These are phyloP conservation scores for Cenopis cana DNA, from an alignment of 2,888 invertebrate genomes.

Conservation along the genomic window DNA sequence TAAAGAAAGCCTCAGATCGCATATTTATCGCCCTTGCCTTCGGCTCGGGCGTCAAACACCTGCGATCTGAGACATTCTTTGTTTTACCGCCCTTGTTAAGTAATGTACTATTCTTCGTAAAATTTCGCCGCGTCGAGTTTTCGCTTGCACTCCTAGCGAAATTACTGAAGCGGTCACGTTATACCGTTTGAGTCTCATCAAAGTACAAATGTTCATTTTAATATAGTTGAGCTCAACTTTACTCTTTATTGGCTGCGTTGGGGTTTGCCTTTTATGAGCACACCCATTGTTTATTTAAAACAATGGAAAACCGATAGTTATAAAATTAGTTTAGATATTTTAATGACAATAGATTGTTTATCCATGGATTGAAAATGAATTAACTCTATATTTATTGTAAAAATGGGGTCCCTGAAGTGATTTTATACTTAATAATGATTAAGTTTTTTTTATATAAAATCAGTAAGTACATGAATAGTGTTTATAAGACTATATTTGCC, in stretches of 20 bases:
- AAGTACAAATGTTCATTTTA: constrained; percentile 64
- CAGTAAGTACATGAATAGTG: background rate
- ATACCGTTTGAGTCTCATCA: constrained; percentile 55
- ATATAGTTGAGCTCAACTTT: constrained; percentile 59
- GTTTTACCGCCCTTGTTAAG: too few species aligned
- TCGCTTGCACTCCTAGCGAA: constrained; percentile 14
- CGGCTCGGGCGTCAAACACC: too few species aligned
- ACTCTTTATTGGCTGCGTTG: constrained; percentile 50
- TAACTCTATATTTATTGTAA: constrained; percentile 2
- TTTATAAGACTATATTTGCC: background rate
- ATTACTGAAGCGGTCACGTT: constrained; percentile 46
- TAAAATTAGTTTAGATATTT: constrained; percentile 20
- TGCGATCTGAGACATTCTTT: too few species aligned
- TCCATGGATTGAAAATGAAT: background rate
- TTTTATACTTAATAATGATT: too few species aligned
- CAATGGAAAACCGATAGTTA: constrained; percentile 38
- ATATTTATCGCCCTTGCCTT: too few species aligned
- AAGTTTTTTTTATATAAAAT: background rate
- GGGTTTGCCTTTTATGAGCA: constrained; percentile 48
- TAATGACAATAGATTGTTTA: constrained; percentile 3
- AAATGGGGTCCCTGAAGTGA: background rate
- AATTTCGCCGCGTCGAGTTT: background rate
- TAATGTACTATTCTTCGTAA: too few species aligned
- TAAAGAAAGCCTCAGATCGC: too few species aligned
- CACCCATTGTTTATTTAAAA: constrained; percentile 27